Percentiles rank a stretch among this genome's conserved stretches.
These are phyloP conservation scores for Typhlichthys eigenmanni DNA, from an alignment of 2,797 vertebrate species.

Conservation along the genomic window DNA sequence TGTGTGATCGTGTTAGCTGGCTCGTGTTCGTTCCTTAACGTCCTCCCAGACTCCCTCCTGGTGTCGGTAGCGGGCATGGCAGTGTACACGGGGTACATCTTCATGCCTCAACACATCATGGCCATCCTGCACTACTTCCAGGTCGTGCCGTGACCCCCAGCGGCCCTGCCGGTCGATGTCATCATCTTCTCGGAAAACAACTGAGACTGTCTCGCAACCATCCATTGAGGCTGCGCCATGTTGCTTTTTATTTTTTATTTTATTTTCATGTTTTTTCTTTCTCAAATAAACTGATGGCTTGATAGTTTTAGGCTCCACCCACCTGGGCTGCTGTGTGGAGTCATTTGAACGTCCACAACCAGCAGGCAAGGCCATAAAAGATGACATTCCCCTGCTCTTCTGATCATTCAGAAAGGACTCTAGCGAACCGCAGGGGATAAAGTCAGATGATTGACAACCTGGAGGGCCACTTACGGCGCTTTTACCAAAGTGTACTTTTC, in stretches of 20 bases:
- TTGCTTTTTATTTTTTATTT: too few species aligned
- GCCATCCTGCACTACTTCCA: constrained; percentile 97
- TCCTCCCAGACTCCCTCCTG: constrained; percentile 86
- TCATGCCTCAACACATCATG: constrained; percentile 99
- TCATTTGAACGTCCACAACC: neutral
- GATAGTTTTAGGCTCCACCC: constrained; percentile 5
- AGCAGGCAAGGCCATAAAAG: neutral
- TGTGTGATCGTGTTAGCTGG: neutral
- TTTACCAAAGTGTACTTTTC: too few species aligned
- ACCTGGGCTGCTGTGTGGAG: neutral
- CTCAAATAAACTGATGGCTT: neutral
- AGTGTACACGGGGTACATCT: constrained; percentile 93
- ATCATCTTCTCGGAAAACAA: neutral
- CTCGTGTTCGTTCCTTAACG: constrained; percentile 45
- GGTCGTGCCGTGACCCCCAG: constrained; percentile 83
- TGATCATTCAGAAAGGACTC: too few species aligned
- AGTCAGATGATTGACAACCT: neutral
- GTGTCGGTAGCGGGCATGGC: constrained; percentile 92
- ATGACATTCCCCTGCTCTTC: neutral
- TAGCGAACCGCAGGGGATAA: too few species aligned
- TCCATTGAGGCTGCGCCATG: too few species aligned
- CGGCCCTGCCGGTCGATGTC: neutral
- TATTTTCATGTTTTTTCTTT: neutral
- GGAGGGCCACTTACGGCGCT: too few species aligned
- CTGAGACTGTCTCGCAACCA: too few species aligned